These are phyloP conservation scores for Pseudomyrmex dendroicus DNA, from an alignment of 1,140 invertebrate species.

Conservation along the genomic window DNA sequence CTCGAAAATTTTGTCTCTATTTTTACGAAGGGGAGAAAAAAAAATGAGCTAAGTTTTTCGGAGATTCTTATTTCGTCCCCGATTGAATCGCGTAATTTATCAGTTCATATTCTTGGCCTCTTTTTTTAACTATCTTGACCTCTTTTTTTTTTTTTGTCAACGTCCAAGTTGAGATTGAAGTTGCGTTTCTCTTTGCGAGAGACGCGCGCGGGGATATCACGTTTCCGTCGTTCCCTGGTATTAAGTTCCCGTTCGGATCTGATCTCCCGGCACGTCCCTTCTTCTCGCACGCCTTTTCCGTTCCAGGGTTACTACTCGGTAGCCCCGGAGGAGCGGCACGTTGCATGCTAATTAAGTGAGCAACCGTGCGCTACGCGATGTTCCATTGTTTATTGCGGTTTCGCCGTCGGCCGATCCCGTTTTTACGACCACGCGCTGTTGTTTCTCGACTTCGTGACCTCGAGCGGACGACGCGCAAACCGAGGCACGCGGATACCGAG, in stretches of 20 bases:
- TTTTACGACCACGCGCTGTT: slow-evolving; percentile 24
- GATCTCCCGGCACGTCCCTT: neutral
- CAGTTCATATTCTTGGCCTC: too few species aligned
- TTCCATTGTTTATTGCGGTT: slow-evolving; percentile 61
- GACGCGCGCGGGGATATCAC: neutral
- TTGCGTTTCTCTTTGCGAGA: neutral
- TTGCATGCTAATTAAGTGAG: slow-evolving; percentile 65
- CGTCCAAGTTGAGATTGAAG: neutral
- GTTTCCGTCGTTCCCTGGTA: neutral
- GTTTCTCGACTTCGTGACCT: slow-evolving; percentile 39
- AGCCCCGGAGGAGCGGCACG: slow-evolving; percentile 21
- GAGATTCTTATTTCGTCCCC: too few species aligned
- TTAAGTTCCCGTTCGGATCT: slow-evolving; percentile 7
- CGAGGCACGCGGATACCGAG: slow-evolving; percentile 23
- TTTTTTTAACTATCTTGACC: too few species aligned
- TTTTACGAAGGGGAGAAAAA: too few species aligned
- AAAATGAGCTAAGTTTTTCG: too few species aligned
- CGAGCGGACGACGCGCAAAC: neutral
- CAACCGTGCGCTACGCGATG: slow-evolving; percentile 47
- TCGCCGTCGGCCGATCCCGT: slow-evolving; percentile 30
- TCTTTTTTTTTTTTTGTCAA: too few species aligned
- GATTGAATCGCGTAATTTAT: too few species aligned
- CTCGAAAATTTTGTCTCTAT: neutral
- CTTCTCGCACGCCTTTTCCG: neutral
- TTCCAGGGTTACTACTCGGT: slow-evolving; percentile 19